Conservation (phyloP, 2,888 invertebrate species). For the Parasteatoda lunata region DNA sequence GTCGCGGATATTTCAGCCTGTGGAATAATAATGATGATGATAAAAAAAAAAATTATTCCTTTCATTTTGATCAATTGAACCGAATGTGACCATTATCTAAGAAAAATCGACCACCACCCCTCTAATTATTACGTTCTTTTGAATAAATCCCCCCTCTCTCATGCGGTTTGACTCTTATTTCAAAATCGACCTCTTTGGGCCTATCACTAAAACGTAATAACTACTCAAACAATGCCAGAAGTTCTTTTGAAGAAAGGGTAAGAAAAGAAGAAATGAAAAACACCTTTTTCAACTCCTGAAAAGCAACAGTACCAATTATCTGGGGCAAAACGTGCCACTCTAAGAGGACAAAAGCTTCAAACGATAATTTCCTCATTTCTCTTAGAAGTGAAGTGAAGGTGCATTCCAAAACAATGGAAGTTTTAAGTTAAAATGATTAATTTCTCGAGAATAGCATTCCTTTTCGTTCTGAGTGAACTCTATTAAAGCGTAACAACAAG, state of each 20-base stretch:
- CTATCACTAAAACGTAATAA: conserved; percentile 10
- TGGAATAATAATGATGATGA: too few relatives aligned
- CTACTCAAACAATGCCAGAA: conserved; percentile 15
- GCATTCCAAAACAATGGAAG: conserved; percentile 28
- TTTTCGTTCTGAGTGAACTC: too few relatives aligned
- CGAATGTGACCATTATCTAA: neutral
- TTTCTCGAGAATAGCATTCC: neutral
- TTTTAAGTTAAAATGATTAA: conserved; percentile 5
- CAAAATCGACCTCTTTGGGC: conserved; percentile 20
- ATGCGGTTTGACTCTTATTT: neutral
- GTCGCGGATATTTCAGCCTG: too few relatives aligned
- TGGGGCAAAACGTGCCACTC: conserved; percentile 42
- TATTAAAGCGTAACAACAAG: too few relatives aligned
- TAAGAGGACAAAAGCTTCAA: conserved; percentile 10
- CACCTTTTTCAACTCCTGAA: conserved; percentile 8
- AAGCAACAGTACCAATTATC: conserved; percentile 28
- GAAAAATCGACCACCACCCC: neutral
- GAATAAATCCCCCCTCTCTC: conserved; percentile 21
- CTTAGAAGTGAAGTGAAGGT: neutral
- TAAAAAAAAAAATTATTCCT: too few relatives aligned
- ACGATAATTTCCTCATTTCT: conserved; percentile 9
- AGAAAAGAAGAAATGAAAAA: neutral
- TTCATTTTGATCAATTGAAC: neutral
- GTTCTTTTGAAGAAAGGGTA: neutral
- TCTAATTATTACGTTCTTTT: conserved; percentile 28